Base-by-base conservation (phyloP, 2,113 vertebrate species). In the Lycocorax pyrrhopterus region DNA sequence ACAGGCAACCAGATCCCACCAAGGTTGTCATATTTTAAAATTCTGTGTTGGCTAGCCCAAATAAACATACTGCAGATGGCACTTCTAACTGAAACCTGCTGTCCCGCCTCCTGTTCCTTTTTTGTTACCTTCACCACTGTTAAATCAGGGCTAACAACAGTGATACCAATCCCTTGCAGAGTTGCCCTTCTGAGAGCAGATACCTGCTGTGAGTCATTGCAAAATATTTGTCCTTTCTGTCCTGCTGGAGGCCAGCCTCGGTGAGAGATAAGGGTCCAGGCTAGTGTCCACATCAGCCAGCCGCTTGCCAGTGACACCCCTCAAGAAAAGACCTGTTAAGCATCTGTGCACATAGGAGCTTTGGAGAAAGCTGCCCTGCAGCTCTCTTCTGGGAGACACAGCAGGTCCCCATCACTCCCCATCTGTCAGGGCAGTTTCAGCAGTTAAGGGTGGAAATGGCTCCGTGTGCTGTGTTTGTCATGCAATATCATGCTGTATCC, bases 401-500 rank as follows among this genome's bases (percentile, higher is more conserved):
- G 41, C 77, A 76, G 20, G 32, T 88, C 41, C 29, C 6, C 39
- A 7, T 73, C 41, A 16, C n/a, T 76, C 17, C 29, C 3, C 0
- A 4, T 7, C 46, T 49, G 71, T 11, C 63, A 26, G 41, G 29
- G 27, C 33, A 74, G 32, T 37, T 92, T 15, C 0, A 47, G 49
- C 41, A 77, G 12, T 20, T 39, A 13, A 52, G 30, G 16, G 19
- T 89, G 39, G 64, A 73, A 74, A 18, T 3, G 23, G 16, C 46
- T 64, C n/a, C 5, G n/a, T 26, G 7, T 83, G 53, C 73, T 84
- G 53, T 43, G 27, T 64, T 75, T 83, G 52, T 26, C 39, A 11
- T 51, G 7, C 4, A 47, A 0, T 27, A 19, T 20, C 39, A 25
- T 1, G 0, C 80, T 47, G 2, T 64, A 55, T 59, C 47, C 67